Evolutionary conservation across 2,113 vertebrate genomes (phyloP).

Genomic region (Cephalopterus ornatus): DNA sequence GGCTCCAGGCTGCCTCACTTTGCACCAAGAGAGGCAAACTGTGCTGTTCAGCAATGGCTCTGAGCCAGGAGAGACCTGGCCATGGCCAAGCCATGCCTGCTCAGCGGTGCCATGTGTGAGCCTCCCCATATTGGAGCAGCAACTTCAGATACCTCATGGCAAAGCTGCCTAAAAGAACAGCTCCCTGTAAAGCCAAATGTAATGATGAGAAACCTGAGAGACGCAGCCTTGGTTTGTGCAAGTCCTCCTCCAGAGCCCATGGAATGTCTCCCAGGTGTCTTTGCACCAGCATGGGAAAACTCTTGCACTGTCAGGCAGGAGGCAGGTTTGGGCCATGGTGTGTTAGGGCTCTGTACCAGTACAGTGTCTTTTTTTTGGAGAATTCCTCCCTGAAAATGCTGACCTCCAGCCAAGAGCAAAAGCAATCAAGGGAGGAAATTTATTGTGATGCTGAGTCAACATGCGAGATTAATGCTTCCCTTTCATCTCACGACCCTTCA

Average conservation of each 20-base stretch:
- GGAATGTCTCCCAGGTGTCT: not conserved
- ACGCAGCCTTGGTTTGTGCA: not conserved
- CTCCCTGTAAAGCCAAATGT: not conserved
- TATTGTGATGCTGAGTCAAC: slow-evolving; percentile 10
- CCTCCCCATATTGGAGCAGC: accelerated
- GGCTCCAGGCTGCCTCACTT: not conserved
- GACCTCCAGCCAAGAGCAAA: slow-evolving; percentile 21
- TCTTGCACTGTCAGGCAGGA: not conserved
- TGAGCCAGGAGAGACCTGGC: not conserved
- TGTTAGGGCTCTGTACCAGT: accelerated
- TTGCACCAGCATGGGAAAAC: not conserved
- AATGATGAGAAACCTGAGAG: not conserved
- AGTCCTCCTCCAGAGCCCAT: not conserved
- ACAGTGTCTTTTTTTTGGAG: not conserved
- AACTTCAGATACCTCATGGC: not conserved
- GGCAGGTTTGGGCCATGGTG: not conserved
- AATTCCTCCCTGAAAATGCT: not conserved
- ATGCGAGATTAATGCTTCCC: not conserved
- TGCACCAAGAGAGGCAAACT: not conserved
- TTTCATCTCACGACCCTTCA: slow-evolving; percentile 5
- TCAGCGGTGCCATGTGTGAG: not conserved
- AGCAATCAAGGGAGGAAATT: slow-evolving; percentile 22
- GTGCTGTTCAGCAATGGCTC: accelerated
- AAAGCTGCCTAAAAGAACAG: not conserved
- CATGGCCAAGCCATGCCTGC: accelerated